Evolutionary conservation across 2,888 invertebrate genomes (phyloP).

Genomic region (Apocheima hispidaria): DNA sequence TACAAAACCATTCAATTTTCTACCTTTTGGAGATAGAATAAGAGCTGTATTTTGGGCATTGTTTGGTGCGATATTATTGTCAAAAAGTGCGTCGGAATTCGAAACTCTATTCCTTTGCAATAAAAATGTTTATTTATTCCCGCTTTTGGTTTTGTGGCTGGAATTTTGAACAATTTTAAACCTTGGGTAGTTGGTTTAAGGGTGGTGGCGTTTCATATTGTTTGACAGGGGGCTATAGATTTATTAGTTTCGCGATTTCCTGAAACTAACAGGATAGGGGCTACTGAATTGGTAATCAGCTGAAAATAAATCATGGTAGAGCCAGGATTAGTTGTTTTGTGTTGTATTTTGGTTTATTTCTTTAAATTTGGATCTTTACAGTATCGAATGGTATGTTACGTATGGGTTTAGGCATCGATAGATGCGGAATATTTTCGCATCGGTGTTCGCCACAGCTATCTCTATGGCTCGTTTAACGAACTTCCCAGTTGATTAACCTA

Average conservation of each 20-base stretch:
- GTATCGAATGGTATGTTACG: not conserved
- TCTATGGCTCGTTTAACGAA: too few species aligned
- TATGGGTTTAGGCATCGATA: too few species aligned
- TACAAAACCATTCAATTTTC: constrained; percentile 10
- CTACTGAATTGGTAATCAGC: constrained; percentile 49
- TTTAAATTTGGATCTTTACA: not conserved
- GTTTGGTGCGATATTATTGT: constrained; percentile 15
- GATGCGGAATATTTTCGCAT: too few species aligned
- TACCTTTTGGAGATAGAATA: constrained; percentile 32
- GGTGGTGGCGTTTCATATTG: constrained; percentile 28
- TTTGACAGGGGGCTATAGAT: constrained; percentile 45
- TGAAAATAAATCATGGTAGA: constrained; percentile 43
- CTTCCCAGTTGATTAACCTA: too few species aligned
- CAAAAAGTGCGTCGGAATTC: constrained; percentile 22
- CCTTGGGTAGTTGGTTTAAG: constrained; percentile 13
- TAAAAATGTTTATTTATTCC: constrained; percentile 34
- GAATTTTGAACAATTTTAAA: constrained; percentile 10
- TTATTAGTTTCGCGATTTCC: constrained; percentile 49
- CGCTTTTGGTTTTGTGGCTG: constrained; percentile 1
- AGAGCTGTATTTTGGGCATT: not conserved
- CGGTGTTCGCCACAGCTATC: too few species aligned
- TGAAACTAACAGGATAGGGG: constrained; percentile 50
- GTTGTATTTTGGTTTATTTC: constrained; percentile 24
- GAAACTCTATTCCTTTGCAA: constrained; percentile 33
- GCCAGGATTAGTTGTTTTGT: constrained; percentile 38